Conservation (phyloP, 2,888 invertebrate genomes). For the Aelia acuminata region DNA sequence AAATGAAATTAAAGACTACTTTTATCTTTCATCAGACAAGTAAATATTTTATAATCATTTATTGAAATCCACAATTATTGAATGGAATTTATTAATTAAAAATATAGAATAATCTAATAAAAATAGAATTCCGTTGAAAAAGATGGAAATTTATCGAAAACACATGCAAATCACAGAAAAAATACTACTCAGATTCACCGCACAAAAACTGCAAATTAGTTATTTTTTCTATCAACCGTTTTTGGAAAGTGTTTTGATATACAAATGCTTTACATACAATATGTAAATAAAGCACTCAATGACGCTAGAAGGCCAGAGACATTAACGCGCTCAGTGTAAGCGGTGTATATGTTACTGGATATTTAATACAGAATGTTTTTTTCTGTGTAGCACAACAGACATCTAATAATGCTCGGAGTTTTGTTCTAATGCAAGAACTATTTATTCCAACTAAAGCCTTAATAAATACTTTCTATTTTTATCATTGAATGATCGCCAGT, state of each 20-base stretch:
- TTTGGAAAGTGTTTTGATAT: background rate
- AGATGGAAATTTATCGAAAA: too few species aligned
- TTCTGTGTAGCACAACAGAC: background rate
- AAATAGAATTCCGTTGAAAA: too few species aligned
- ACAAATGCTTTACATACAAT: background rate
- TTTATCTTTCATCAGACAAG: too few species aligned
- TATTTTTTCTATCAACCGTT: background rate
- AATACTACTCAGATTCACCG: too few species aligned
- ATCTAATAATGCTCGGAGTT: background rate
- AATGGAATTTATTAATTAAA: too few species aligned
- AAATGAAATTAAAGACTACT: too few species aligned
- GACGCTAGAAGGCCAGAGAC: slow-evolving; percentile 8
- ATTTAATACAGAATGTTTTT: background rate
- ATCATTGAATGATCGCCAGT: background rate
- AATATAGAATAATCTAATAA: too few species aligned
- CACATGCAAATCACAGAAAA: too few species aligned
- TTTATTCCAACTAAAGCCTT: background rate
- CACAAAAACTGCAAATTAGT: too few species aligned
- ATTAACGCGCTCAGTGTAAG: background rate
- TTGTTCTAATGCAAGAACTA: background rate
- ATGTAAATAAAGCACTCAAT: background rate
- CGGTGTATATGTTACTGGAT: background rate
- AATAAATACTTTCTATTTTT: background rate
- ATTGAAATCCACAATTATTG: too few species aligned
- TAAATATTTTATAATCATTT: too few species aligned